Evolutionary conservation across 2,888 invertebrate genomes (phyloP).

Genomic region (Phania funesta): DNA sequence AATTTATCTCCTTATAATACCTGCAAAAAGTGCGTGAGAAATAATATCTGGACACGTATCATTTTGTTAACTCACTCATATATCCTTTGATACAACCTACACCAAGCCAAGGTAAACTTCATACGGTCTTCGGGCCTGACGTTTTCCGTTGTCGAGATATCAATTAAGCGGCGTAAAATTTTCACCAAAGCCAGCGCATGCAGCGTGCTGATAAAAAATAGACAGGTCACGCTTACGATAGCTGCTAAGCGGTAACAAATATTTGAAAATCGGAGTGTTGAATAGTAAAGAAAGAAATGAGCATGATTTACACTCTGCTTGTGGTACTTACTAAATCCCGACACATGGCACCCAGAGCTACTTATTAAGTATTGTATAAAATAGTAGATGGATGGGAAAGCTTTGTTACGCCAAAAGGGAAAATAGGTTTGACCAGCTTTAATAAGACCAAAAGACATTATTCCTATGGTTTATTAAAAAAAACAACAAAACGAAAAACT

Average conservation of each 20-base stretch:
- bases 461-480: background rate
- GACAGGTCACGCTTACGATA: slow-evolving; percentile 46
- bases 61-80: slow-evolving; percentile 30
- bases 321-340: slow-evolving; percentile 47
- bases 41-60: background rate
- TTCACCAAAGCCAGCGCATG: slow-evolving; percentile 57
- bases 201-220: slow-evolving; percentile 42
- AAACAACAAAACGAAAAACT: background rate
- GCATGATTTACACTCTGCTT: background rate
- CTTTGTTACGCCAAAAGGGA: slow-evolving; percentile 52
- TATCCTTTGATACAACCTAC: slow-evolving; percentile 50
- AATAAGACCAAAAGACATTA: background rate
- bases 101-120: slow-evolving; percentile 54
- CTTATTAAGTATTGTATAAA: slow-evolving; percentile 44
- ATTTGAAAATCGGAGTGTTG: background rate
- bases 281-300: background rate
- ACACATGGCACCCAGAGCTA: slow-evolving; percentile 25
- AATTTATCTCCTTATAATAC: slow-evolving; percentile 51
- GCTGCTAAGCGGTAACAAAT: slow-evolving; percentile 13
- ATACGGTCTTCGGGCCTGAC: slow-evolving; percentile 39
- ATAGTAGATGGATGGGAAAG: slow-evolving; percentile 47
- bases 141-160: slow-evolving; percentile 39
- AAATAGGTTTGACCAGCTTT: slow-evolving; percentile 52
- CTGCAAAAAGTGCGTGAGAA: slow-evolving; percentile 5
- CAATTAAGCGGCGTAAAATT: slow-evolving; percentile 48